Base-by-base conservation (phyloP, 2,888 invertebrate genomes). In the Belgica antarctica region DNA sequence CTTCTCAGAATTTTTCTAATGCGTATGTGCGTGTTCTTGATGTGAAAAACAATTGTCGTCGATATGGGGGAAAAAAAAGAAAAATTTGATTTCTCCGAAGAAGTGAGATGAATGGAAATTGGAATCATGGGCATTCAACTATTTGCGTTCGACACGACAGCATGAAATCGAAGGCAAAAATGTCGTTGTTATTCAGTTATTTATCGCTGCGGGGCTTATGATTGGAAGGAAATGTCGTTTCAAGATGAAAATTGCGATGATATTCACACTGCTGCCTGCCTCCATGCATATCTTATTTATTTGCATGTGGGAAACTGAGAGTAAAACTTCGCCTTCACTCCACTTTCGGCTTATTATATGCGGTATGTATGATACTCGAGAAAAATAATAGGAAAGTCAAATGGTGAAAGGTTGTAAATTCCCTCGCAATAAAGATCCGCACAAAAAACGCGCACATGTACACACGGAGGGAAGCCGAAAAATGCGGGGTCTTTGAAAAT, bases 161-260 rank as follows among this genome's bases (percentile, higher is more conserved):
- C 68, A 57, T 68, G 68, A 57, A 68, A 68, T 68, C 27, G 47
- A 66, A 66, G 17, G 65, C 65, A 47, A 66, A n/a, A n/a, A 27
- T 47, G n/a, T 25, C 34, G 17, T 68, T 22, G 57, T 57, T 66
- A 47, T 57, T 57, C 68, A 68, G 68, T 68, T 68, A 68, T 68
- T 68, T 68, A 68, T 68, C 68, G 68, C 68, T 68, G 57, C 57
- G 34, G 68, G 68, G 22, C 17, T 47, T 52, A 5, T 68, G 68
- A 68, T 68, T 68, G 68, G 28, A 68, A 68, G 57, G 57, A 52
- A 52, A n/a, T n/a, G n/a, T n/a, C n/a, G n/a, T n/a, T n/a, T n/a
- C n/a, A n/a, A n/a, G n/a, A n/a, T n/a, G 27, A 25, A 59, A 59
- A 27, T 19, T 52, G 15, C 17, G 52, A 52, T 52, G 19, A 7